Evolutionary conservation across 2,797 vertebrate genomes (phyloP), one percentile per base, ranked within the genome.

Genomic region (Takifugu rubripes): DNA sequence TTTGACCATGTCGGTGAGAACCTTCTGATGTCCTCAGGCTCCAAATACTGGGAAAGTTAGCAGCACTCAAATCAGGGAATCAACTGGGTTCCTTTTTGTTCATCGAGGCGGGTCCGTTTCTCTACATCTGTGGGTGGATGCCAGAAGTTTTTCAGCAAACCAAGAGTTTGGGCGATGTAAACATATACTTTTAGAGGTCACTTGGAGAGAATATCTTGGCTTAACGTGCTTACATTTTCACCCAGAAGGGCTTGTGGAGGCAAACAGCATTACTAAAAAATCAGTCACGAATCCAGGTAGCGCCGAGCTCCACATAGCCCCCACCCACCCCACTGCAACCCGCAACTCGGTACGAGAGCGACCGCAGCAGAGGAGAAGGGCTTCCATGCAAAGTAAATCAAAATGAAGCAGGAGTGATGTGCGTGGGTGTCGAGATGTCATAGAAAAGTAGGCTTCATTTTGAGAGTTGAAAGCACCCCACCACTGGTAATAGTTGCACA

Each of bases 281-380:
- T 83, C 83, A 81, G 67, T 81, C 58, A 58, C 0, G 46, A 55
- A 58, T 61, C 70, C 54, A 25, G 55, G 68, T 71, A 78, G 64
- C 74, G 61, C 57, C 58, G 74, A 73, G 67, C 65, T 69, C 53
- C 61, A 56, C 64, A 31, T 8, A 60, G 4, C 27, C 27, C 7
- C 27, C 33, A 31, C 29, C 6, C 29, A 31, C 33, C 10, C 33
- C 43, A 47, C 43, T 49, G 48, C 36, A 48, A 57, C 56, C 8
- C 31, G 10, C 31, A 33, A 7, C 7, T 10, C 9, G 7, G 75
- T 26, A 12, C 65, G 62, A 68, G 51, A 59, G 68, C 49, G 25
- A 21, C 21, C 21, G 50, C 60, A 62, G 45, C 63, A 62, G 63
- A 71, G 56, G 58, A 21, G 24, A 50, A 44, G 33, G 49, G 49